Percentiles rank a stretch among this genome's conserved stretches.
phyloP scores from a whole-genome alignment of 2,888 invertebrate genomes.

The Agonum fuliginosum region DNA sequence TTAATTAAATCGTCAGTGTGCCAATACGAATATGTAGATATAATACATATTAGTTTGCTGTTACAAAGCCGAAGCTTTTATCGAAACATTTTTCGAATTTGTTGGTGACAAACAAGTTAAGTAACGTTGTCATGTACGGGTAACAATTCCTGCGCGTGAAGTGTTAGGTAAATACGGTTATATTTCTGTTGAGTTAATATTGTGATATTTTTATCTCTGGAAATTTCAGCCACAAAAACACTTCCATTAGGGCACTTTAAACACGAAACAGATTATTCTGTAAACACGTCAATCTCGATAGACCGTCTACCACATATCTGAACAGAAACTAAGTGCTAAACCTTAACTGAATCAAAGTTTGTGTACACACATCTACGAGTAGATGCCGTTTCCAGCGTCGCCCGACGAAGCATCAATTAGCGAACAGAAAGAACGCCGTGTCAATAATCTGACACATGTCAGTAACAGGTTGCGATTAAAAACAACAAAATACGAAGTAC shows the following conservation, averaged over 20 bases:
- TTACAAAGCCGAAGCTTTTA: no score
- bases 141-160: no score
- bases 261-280: conserved; percentile 30
- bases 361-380: conserved; percentile 16
- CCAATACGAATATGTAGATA: no score
- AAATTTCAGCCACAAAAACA: conserved; percentile 1
- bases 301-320: conserved; percentile 13
- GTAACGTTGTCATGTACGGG: no score
- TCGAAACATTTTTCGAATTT: no score
- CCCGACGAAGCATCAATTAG: conserved; percentile 48
- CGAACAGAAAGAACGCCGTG: conserved; percentile 46
- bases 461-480: conserved; percentile 53
- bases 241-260: conserved; percentile 19
- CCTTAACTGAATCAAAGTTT: conserved; percentile 40
- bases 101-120: no score
- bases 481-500: conserved; percentile 48
- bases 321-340: conserved; percentile 34
- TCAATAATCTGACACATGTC: conserved; percentile 57
- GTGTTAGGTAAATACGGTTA: no score
- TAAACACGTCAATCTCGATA: conserved; percentile 37
- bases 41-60: no score
- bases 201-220: conserved; percentile 13
- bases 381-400: conserved; percentile 27
- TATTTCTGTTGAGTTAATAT: conserved; percentile 35
- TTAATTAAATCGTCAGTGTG: no score